Conservation (phyloP, 2,888 invertebrate species). For the Schrankia costaestrigalis region DNA sequence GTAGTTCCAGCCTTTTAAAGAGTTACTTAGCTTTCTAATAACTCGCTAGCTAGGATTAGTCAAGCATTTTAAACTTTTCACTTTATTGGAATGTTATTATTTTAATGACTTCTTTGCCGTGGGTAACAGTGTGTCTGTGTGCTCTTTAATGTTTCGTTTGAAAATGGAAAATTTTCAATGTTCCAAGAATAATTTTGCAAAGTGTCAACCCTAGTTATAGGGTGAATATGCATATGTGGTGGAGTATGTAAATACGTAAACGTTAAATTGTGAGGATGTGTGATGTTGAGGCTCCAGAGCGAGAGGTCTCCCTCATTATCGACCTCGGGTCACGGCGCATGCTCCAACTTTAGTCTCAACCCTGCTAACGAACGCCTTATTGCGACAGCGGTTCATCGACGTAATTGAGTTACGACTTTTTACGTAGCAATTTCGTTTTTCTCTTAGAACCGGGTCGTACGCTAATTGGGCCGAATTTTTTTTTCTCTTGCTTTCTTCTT, state of each 20-base stretch:
- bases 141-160: no score
- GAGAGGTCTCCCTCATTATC: conserved; percentile 80
- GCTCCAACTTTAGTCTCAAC: conserved; percentile 66
- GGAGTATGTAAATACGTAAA: conserved; percentile 77
- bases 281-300: conserved; percentile 73
- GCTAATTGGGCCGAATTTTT: conserved; percentile 72
- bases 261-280: conserved; percentile 78
- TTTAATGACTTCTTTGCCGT: no score
- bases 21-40: no score
- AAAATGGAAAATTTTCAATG: no score
- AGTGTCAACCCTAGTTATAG: conserved; percentile 45
- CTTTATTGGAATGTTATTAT: no score
- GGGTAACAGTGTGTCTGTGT: no score
- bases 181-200: no score
- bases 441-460: conserved; percentile 73
- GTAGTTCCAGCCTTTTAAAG: no score
- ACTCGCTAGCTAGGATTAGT: no score
- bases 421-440: conserved; percentile 79
- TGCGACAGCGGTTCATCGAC: conserved; percentile 77
- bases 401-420: conserved; percentile 81
- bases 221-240: conserved; percentile 77
- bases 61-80: no score
- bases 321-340: conserved; percentile 81
- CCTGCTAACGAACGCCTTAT: conserved; percentile 77
- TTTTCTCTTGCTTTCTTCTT: conserved; percentile 59